Percentiles rank a stretch among this genome's conserved stretches.
phyloP scores from a whole-genome alignment of 1,140 invertebrate genomes.

The Pentalonia nigronervosa region DNA sequence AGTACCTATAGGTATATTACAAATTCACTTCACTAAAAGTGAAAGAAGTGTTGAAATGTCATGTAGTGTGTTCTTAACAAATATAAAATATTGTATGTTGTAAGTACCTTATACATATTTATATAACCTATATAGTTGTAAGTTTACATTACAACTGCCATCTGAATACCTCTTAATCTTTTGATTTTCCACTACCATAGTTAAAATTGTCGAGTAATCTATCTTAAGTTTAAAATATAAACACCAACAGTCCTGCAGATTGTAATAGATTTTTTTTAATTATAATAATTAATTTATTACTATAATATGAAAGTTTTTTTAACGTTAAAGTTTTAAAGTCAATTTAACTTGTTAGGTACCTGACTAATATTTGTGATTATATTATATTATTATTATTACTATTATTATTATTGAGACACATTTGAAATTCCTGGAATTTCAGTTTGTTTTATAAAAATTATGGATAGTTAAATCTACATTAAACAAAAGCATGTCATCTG shows the following conservation, averaged over 20 bases:
- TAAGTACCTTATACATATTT: background rate
- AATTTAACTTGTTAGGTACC: background rate
- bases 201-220: background rate
- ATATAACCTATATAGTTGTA: background rate
- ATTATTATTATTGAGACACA: too few relatives aligned
- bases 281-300: background rate
- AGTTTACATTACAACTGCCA: background rate
- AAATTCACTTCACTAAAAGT: background rate
- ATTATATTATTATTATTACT: too few relatives aligned
- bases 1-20: background rate
- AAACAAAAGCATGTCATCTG: background rate
- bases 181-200: background rate
- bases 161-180: background rate
- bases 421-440: background rate
- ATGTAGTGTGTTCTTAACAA: background rate
- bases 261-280: background rate
- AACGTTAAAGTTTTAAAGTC: too few relatives aligned
- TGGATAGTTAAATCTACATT: background rate
- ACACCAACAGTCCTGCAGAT: background rate
- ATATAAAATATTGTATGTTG: background rate
- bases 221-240: background rate
- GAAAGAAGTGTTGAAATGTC: background rate
- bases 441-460: background rate
- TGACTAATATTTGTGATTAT: background rate
- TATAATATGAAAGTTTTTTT: background rate